phyloP scores from a whole-genome alignment of 2,797 vertebrate species.

The Pteropus rufus region DNA sequence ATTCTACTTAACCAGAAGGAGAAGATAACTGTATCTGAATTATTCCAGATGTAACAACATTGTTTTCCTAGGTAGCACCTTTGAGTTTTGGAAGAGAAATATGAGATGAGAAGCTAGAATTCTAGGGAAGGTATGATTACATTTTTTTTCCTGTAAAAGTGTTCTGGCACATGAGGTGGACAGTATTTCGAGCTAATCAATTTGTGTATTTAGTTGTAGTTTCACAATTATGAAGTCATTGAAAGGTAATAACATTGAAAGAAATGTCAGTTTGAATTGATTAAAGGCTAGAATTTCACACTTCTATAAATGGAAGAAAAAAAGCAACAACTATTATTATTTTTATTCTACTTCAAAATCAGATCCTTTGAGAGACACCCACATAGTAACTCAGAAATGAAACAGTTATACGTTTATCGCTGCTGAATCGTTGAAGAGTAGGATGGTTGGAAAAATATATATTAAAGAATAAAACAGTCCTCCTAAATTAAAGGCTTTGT shows the following conservation, averaged over 20 bases:
- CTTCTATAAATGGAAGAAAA: not conserved
- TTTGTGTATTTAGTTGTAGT: slow-evolving; percentile 50
- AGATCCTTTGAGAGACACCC: slow-evolving; percentile 72
- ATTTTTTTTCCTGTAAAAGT: not conserved
- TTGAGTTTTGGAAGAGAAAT: not conserved
- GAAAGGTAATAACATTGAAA: slow-evolving; percentile 64
- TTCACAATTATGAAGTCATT: slow-evolving; percentile 62
- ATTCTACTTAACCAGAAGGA: not conserved
- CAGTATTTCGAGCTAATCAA: slow-evolving; percentile 51
- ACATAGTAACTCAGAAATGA: slow-evolving; percentile 67
- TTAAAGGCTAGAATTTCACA: slow-evolving; percentile 58
- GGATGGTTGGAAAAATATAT: slow-evolving; percentile 49
- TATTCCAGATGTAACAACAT: not conserved
- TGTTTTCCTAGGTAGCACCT: not conserved
- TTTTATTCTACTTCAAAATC: slow-evolving; percentile 73
- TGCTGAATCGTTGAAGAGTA: slow-evolving; percentile 60
- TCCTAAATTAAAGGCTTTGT: slow-evolving; percentile 79
- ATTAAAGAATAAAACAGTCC: slow-evolving; percentile 56
- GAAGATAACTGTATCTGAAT: not conserved
- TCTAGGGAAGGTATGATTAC: not conserved
- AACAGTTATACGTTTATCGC: slow-evolving; percentile 59
- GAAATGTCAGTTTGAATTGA: slow-evolving; percentile 58
- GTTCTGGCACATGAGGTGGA: slow-evolving; percentile 6
- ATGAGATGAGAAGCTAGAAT: not conserved
- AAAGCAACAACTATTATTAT: slow-evolving; percentile 58